phyloP scores from a whole-genome alignment of 2,888 invertebrate genomes.

The Agelastica alni region DNA sequence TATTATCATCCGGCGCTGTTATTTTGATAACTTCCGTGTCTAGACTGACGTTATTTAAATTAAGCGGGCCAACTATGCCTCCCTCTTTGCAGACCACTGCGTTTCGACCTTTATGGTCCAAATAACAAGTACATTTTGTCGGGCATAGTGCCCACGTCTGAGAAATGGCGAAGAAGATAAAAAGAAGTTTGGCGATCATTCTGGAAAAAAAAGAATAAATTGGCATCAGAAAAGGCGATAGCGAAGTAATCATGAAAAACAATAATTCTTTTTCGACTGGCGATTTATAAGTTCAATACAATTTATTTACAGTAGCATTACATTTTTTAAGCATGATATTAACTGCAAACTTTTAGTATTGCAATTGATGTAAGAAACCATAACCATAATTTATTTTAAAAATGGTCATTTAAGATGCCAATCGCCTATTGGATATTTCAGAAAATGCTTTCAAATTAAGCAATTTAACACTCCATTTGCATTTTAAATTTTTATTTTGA shows the following conservation, averaged over 20 bases:
- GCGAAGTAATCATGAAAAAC: conserved; percentile 4
- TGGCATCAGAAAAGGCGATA: conserved; percentile 10
- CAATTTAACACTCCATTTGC: too few species aligned
- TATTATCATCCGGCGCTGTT: conserved; percentile 65
- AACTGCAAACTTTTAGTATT: not conserved
- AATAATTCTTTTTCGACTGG: not conserved
- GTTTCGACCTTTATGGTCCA: conserved; percentile 63
- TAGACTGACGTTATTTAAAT: conserved; percentile 65
- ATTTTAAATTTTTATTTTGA: too few species aligned
- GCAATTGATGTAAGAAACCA: not conserved
- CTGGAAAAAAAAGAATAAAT: conserved; percentile 36
- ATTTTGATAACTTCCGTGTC: conserved; percentile 66
- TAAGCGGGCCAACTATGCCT: conserved; percentile 65
- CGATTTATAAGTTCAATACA: conserved; percentile 12
- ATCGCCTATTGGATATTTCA: too few species aligned
- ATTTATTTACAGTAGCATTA: not conserved
- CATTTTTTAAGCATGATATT: not conserved
- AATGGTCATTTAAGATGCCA: too few species aligned
- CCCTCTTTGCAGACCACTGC: conserved; percentile 66
- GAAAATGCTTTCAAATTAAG: too few species aligned
- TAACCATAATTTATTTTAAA: too few species aligned
- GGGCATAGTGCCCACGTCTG: conserved; percentile 60
- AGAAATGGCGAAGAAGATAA: conserved; percentile 30
- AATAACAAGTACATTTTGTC: conserved; percentile 64
- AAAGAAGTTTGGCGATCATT: conserved; percentile 35